A percentile compares a stretch with the other conserved stretches of the same genome.
Evolutionary conservation across 2,797 vertebrate species (phyloP).

Genomic region (Lycodopsis pacificus): DNA sequence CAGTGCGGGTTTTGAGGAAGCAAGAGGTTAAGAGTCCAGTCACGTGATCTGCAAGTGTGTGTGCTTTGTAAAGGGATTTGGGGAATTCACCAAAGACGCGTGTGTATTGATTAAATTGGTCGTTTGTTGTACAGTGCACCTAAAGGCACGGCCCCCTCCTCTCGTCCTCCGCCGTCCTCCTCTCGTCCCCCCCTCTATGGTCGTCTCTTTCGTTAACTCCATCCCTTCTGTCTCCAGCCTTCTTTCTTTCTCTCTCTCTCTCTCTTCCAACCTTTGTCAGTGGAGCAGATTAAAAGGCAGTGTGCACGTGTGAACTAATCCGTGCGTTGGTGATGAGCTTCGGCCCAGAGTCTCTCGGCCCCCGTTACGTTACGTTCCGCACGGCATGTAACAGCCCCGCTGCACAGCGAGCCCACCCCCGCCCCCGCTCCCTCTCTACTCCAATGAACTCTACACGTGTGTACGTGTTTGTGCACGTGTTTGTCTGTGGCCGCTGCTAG

Average conservation of each 20-base stretch:
- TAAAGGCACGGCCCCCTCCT: conserved; percentile 7
- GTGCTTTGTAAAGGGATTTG: neutral
- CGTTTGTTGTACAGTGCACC: neutral
- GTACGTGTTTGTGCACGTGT: conserved; percentile 48
- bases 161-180: neutral
- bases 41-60: conserved; percentile 4
- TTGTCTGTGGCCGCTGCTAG: conserved; percentile 33
- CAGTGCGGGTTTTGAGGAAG: neutral
- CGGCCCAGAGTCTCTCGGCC: conserved; percentile 67
- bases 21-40: neutral
- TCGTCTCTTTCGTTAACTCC: conserved; percentile 17
- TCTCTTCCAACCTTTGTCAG: conserved; percentile 64
- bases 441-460: conserved; percentile 52
- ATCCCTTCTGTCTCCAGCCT: conserved; percentile 36
- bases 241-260: conserved; percentile 23
- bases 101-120: conserved; percentile 8
- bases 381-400: neutral
- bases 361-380: no score
- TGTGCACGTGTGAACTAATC: conserved; percentile 86
- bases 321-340: conserved; percentile 78
- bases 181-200: neutral
- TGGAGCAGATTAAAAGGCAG: conserved; percentile 82
- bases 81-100: neutral
- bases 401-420: conserved; percentile 50
- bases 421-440: conserved; percentile 18